Percentiles rank a stretch among this genome's conserved stretches.
Evolutionary conservation across 2,797 vertebrate genomes (phyloP).

Genomic region (Xenops minutus): DNA sequence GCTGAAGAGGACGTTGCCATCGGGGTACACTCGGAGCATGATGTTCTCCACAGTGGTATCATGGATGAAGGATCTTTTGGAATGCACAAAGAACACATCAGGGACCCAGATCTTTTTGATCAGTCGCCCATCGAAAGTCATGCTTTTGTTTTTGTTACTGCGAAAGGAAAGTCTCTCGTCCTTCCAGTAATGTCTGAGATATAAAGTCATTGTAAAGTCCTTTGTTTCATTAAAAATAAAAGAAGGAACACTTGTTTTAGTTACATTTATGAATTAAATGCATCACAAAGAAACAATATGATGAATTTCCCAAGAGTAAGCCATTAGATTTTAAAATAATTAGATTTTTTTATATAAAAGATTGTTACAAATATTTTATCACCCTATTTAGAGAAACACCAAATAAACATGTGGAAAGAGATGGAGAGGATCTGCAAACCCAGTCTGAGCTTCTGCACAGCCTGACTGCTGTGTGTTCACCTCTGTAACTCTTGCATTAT

Average conservation of each 20-base stretch:
- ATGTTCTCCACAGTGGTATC: constrained; percentile 91
- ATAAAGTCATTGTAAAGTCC: constrained; percentile 96
- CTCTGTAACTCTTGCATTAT: neutral
- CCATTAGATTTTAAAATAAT: neutral
- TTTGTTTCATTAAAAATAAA: constrained; percentile 65
- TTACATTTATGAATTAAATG: neutral
- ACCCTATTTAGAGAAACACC: neutral
- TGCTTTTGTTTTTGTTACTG: constrained; percentile 90
- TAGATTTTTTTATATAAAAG: neutral
- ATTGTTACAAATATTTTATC: neutral
- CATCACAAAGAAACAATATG: neutral
- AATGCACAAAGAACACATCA: constrained; percentile 94
- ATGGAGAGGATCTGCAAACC: neutral
- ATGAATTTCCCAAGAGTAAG: neutral
- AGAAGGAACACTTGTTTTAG: neutral
- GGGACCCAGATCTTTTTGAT: constrained; percentile 94
- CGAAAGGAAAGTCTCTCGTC: constrained; percentile 90
- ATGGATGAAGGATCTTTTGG: constrained; percentile 92
- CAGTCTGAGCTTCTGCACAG: neutral
- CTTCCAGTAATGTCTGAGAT: constrained; percentile 95
- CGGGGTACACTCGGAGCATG: constrained; percentile 87
- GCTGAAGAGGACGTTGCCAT: constrained; percentile 91
- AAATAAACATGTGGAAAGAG: neutral
- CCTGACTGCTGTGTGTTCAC: neutral
- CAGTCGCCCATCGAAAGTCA: constrained; percentile 89